phyloP scores from a whole-genome alignment of 2,888 invertebrate species.

The Conchocele bisecta region DNA sequence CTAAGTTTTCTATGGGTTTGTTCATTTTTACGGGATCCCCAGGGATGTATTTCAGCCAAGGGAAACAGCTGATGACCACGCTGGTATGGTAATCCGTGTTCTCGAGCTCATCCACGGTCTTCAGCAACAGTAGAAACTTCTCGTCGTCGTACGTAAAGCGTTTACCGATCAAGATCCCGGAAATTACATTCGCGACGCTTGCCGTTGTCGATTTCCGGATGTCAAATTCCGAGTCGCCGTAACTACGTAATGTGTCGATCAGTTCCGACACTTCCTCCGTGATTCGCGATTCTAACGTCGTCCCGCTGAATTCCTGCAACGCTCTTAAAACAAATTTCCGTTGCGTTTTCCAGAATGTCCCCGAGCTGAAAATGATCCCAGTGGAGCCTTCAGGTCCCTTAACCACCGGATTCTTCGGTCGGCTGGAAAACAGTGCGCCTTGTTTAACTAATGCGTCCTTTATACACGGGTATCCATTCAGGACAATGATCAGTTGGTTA shows the following conservation, averaged over 20 bases:
- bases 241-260: slow-evolving; percentile 38
- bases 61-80: slow-evolving; percentile 41
- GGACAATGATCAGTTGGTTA: slow-evolving; percentile 17
- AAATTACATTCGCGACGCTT: slow-evolving; percentile 63
- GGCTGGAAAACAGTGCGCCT: slow-evolving; percentile 24
- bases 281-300: slow-evolving; percentile 56
- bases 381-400: background rate
- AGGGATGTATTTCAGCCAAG: slow-evolving; percentile 53
- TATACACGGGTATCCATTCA: slow-evolving; percentile 24
- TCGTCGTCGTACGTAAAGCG: slow-evolving; percentile 64
- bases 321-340: slow-evolving; percentile 55
- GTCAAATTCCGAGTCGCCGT: slow-evolving; percentile 50
- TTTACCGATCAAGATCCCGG: slow-evolving; percentile 63
- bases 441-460: slow-evolving; percentile 22
- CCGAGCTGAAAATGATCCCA: slow-evolving; percentile 56
- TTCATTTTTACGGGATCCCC: slow-evolving; percentile 54
- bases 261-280: slow-evolving; percentile 55
- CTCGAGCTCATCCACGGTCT: slow-evolving; percentile 59
- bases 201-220: slow-evolving; percentile 46
- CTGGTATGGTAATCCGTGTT: slow-evolving; percentile 44
- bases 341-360: slow-evolving; percentile 64
- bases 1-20: slow-evolving; percentile 18
- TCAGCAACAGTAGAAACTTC: slow-evolving; percentile 53
- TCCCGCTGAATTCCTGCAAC: slow-evolving; percentile 59
- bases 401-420: background rate